Conservation (phyloP, 2,797 vertebrate genomes). For the Tokudaia tokunoshimensis region DNA sequence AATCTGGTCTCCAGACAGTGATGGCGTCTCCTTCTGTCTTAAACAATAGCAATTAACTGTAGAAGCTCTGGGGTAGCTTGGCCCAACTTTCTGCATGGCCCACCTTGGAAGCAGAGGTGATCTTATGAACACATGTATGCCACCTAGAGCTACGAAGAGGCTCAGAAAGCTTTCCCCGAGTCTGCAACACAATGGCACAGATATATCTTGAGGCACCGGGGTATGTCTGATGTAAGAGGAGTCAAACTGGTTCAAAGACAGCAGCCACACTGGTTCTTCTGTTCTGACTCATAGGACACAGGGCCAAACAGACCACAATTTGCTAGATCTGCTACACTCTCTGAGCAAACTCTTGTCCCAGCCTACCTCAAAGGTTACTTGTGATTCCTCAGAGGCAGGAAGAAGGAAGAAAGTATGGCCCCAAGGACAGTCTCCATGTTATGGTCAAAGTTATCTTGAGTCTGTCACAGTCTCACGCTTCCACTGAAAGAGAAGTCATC, state of each 20-base stretch:
- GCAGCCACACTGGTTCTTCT: not conserved
- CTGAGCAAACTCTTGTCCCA: not conserved
- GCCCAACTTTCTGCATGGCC: not conserved
- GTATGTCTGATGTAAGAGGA: no score
- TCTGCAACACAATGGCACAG: not conserved
- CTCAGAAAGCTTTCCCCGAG: no score
- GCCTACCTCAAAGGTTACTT: not conserved
- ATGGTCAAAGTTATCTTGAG: not conserved
- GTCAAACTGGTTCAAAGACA: not conserved
- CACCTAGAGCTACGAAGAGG: not conserved
- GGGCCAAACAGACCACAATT: not conserved
- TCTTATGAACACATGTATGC: not conserved
- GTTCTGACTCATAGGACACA: not conserved
- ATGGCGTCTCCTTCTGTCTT: not conserved
- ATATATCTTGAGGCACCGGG: not conserved
- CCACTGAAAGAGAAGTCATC: not conserved
- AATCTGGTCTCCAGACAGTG: slow-evolving; percentile 60
- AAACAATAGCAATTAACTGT: slow-evolving; percentile 6
- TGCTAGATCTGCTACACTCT: accelerated
- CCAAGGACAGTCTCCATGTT: no score
- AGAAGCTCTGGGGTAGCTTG: not conserved
- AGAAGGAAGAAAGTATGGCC: not conserved
- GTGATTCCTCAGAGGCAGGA: not conserved
- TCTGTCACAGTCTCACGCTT: not conserved
- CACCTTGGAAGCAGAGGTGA: not conserved